Evolutionary conservation across 2,888 invertebrate species (phyloP).

Genomic region (Glomeris marginata): DNA sequence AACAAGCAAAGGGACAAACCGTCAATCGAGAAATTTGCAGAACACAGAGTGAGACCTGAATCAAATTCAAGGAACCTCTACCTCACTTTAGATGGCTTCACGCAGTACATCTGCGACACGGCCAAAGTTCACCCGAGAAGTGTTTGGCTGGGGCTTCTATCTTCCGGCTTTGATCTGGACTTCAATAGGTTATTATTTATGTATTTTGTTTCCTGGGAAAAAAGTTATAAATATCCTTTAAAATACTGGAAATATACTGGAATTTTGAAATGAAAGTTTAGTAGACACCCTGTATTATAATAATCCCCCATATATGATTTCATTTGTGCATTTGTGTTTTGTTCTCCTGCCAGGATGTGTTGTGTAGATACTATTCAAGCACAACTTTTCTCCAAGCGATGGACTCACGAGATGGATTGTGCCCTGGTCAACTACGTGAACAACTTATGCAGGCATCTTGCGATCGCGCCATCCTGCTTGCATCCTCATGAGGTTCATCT

Average conservation of each 20-base stretch:
- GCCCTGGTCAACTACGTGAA: constrained; percentile 25
- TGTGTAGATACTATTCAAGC: constrained; percentile 26
- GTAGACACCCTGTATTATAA: too few relatives aligned
- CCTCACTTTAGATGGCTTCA: constrained; percentile 27
- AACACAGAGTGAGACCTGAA: not conserved
- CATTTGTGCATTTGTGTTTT: not conserved
- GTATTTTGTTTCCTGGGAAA: too few relatives aligned
- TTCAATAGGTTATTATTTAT: constrained; percentile 24
- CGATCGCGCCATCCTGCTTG: constrained; percentile 24
- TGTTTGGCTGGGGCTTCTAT: constrained; percentile 26
- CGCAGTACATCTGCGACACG: constrained; percentile 25
- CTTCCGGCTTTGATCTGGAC: constrained; percentile 28
- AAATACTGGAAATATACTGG: too few relatives aligned
- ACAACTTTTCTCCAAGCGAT: constrained; percentile 25
- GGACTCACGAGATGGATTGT: constrained; percentile 27
- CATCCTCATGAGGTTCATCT: constrained; percentile 28
- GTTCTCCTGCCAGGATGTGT: constrained; percentile 21
- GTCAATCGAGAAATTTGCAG: not conserved
- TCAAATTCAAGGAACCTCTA: constrained; percentile 20
- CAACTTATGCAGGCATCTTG: constrained; percentile 24
- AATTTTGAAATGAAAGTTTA: too few relatives aligned
- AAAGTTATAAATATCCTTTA: too few relatives aligned
- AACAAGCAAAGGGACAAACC: not conserved
- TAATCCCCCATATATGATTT: not conserved
- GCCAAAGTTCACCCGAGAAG: constrained; percentile 25